Evolutionary conservation across 2,113 vertebrate species (phyloP).

Genomic region (Ceratotherium simum): DNA sequence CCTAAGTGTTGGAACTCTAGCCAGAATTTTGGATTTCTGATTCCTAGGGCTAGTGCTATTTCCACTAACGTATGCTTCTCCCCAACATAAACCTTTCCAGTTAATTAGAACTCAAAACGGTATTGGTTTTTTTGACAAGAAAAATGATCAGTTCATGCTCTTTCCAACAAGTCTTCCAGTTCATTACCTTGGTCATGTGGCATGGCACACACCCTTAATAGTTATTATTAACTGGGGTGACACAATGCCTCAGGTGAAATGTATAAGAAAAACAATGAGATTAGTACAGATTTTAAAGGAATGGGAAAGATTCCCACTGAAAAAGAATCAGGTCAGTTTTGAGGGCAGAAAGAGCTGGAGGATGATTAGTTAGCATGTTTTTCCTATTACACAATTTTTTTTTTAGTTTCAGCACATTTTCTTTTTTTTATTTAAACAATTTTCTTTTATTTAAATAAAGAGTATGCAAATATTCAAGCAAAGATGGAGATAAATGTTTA

Average conservation of each 20-base stretch:
- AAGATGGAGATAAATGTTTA: neutral
- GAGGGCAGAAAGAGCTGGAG: neutral
- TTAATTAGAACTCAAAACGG: neutral
- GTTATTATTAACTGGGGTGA: neutral
- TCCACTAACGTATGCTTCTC: neutral
- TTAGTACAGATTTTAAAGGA: neutral
- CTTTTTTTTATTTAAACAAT: too few species aligned
- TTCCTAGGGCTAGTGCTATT: neutral
- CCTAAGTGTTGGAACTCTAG: neutral
- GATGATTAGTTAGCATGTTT: neutral
- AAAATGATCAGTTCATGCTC: neutral
- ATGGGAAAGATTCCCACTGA: neutral
- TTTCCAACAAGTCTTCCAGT: constrained; percentile 34
- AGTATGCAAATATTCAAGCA: neutral
- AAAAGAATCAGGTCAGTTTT: neutral
- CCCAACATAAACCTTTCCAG: neutral
- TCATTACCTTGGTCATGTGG: neutral
- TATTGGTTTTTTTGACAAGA: neutral
- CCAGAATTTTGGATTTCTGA: neutral
- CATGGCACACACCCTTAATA: neutral
- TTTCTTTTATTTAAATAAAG: too few species aligned
- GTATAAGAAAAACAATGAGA: neutral
- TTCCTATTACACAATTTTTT: neutral
- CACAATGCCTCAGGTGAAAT: neutral
- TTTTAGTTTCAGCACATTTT: neutral